These are phyloP conservation scores for Melinaea marsaeus DNA, from an alignment of 2,888 invertebrate genomes.

Conservation along the genomic window DNA sequence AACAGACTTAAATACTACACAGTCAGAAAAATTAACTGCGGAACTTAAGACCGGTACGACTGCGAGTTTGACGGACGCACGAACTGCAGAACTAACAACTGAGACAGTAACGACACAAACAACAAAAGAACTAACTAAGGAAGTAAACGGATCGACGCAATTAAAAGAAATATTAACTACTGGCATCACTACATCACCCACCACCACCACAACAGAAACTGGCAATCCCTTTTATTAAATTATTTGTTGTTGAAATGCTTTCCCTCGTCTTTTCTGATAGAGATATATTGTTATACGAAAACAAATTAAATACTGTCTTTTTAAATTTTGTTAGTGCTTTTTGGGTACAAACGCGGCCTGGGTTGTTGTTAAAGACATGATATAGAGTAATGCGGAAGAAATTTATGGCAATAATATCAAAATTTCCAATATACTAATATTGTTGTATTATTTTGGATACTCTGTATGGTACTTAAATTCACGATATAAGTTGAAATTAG, in stretches of 20 bases:
- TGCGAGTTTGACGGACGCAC: slow-evolving; percentile 4
- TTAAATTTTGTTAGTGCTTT: too few relatives aligned
- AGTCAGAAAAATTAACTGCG: too few relatives aligned
- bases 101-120: slow-evolving; percentile 6
- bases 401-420: too few relatives aligned
- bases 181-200: slow-evolving; percentile 8
- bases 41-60: too few relatives aligned
- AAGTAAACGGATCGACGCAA: neutral
- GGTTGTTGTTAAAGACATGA: too few relatives aligned
- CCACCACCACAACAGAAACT: slow-evolving; percentile 12
- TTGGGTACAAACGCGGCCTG: too few relatives aligned
- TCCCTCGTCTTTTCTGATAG: neutral
- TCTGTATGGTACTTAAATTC: too few relatives aligned
- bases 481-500: too few relatives aligned
- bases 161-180: neutral
- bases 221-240: slow-evolving; percentile 25
- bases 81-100: slow-evolving; percentile 9
- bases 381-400: too few relatives aligned
- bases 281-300: neutral
- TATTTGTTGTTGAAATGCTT: neutral
- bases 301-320: too few relatives aligned
- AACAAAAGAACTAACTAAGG: slow-evolving; percentile 6
- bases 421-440: too few relatives aligned
- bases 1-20: slow-evolving; percentile 1
- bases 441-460: too few relatives aligned